Evolutionary conservation across 2,113 vertebrate genomes (phyloP).

Genomic region (Polypterus bichir): DNA sequence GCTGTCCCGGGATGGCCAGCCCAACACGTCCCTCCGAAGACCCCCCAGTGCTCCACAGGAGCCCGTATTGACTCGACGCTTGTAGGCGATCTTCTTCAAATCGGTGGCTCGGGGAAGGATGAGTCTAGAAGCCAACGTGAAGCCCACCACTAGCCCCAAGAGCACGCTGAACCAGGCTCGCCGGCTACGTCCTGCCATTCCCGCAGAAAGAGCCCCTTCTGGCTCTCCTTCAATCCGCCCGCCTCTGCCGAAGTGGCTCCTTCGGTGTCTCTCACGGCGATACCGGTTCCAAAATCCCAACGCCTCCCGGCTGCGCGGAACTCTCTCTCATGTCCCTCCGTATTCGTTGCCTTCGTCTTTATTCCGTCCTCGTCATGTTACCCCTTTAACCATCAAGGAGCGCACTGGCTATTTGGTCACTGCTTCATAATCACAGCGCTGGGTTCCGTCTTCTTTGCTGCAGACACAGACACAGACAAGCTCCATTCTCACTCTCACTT

Average conservation of each 20-base stretch:
- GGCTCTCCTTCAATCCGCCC: conserved; percentile 2
- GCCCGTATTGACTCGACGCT: conserved; percentile 43
- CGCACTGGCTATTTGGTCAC: conserved; percentile 3
- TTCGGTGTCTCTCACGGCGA: conserved; percentile 9
- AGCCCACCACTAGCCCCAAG: conserved; percentile 77
- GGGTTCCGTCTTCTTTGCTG: conserved; percentile 1
- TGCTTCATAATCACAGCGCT: background rate
- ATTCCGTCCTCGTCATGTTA: conserved; percentile 19
- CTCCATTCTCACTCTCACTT: conserved; percentile 26
- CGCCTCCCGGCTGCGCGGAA: conserved; percentile 25
- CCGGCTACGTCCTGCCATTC: conserved; percentile 73
- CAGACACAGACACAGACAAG: background rate
- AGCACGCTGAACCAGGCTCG: conserved; percentile 82
- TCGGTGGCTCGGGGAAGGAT: conserved; percentile 66
- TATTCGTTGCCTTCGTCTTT: conserved; percentile 11
- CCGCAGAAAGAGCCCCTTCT: conserved; percentile 27
- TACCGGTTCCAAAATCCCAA: conserved; percentile 7
- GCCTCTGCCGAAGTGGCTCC: background rate
- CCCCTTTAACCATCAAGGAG: conserved; percentile 16
- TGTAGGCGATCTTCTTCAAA: conserved; percentile 60
- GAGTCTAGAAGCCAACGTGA: conserved; percentile 77
- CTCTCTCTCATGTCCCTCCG: conserved; percentile 33
- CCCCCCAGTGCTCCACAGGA: conserved; percentile 35
- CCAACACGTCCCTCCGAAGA: conserved; percentile 36
- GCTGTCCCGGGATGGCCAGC: conserved; percentile 28